Evolutionary conservation across 2,113 vertebrate species (phyloP).

Genomic region (Bothrops jararaca): DNA sequence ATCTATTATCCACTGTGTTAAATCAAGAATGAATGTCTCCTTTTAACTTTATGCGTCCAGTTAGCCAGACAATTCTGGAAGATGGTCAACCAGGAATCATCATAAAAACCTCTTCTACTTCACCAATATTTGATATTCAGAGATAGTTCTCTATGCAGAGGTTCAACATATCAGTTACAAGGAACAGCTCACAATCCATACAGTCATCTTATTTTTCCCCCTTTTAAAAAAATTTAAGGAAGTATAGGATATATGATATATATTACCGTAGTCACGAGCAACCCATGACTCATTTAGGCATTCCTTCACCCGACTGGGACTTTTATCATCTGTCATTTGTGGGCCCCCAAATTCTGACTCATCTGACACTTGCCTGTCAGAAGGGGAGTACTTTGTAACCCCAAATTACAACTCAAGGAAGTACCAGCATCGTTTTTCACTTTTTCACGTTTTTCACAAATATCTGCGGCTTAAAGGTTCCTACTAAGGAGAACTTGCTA

Average conservation of each 20-base stretch:
- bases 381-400: too few relatives aligned
- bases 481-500: background rate
- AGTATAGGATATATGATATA: too few relatives aligned
- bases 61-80: background rate
- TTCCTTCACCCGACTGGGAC: too few relatives aligned
- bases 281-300: too few relatives aligned
- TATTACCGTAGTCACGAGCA: too few relatives aligned
- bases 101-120: background rate
- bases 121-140: background rate
- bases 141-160: background rate
- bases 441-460: too few relatives aligned
- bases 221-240: background rate
- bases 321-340: too few relatives aligned
- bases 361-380: too few relatives aligned
- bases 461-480: background rate
- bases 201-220: background rate
- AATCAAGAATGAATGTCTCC: background rate
- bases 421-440: too few relatives aligned
- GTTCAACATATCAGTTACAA: background rate
- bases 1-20: background rate
- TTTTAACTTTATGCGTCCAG: background rate
- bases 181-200: background rate
- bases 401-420: too few relatives aligned
- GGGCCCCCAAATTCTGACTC: too few relatives aligned
- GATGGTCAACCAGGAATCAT: background rate